phyloP scores from a whole-genome alignment of 2,113 vertebrate species.

The Phylloscopus trochilus region DNA sequence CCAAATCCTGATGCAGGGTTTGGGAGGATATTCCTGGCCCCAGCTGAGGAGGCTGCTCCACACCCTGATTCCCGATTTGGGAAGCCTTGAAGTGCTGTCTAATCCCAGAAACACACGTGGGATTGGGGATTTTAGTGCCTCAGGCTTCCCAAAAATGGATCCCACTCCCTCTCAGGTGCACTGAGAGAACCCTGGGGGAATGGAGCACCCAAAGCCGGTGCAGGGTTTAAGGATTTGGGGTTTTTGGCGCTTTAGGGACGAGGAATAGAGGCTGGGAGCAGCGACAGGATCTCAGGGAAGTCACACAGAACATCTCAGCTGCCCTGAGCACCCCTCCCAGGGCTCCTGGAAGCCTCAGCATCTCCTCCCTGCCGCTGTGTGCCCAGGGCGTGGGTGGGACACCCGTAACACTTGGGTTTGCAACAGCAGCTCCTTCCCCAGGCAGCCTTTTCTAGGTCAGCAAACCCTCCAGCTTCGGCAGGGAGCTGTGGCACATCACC shows the following conservation, averaged over 20 bases:
- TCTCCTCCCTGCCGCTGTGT: background rate
- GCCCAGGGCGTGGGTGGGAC: accelerated
- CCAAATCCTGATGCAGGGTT: background rate
- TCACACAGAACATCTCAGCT: background rate
- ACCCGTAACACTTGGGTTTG: background rate
- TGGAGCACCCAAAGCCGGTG: background rate
- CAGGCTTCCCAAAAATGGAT: background rate
- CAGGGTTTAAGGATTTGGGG: background rate
- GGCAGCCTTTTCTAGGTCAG: background rate
- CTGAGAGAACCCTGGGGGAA: background rate
- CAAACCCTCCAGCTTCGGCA: background rate
- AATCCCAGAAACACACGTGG: background rate
- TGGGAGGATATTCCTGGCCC: background rate
- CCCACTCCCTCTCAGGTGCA: background rate
- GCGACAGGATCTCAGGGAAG: background rate
- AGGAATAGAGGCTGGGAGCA: background rate
- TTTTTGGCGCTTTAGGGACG: background rate
- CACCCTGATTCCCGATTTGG: background rate
- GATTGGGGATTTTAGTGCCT: background rate
- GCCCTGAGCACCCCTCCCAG: background rate
- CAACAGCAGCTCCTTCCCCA: background rate
- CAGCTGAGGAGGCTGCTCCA: background rate
- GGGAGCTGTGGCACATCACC: background rate
- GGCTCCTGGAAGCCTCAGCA: background rate
- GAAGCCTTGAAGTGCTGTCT: background rate